Evolutionary conservation across 2,888 invertebrate species (phyloP), one percentile per base, ranked within the genome.

Genomic region (Neelides folsomi): DNA sequence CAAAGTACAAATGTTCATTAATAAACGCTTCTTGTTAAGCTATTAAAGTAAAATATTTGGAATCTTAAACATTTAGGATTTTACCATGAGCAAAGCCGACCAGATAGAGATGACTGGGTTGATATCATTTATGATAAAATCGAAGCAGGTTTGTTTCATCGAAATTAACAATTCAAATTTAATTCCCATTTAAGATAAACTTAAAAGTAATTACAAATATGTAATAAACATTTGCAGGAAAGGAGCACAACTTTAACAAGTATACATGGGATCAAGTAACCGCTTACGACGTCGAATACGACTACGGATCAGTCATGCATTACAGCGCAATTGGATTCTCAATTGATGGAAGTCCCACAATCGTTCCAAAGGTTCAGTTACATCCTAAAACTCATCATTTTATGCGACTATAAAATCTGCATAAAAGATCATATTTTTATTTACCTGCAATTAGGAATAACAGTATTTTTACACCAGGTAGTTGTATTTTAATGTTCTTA

Each of bases 241-340:
- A 68, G 12, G 76, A 77, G 63, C 72, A 77, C 64, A 80, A 80
- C 66, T 80, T 83, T 65, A 76, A 77, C 40, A 83, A 82, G 66
- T 81, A 82, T 65, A 76, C 75, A 6, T 74, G 74, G n/a, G 73
- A 76, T 9, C 75, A 75, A 2, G 76, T 82, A 6, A 77, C 79
- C 0, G 79, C 81, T 65, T 82, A 78, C 63, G 79, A 79, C 1
- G 75, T 80, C 37, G 69, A 73, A 2, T 84, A 84, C 63, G 83
- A 84, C 68, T 84, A 82, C 60, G 72, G 71, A 8, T 82, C 82
- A 65, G 77, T 84, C 1, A 81, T 84, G 81, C 84, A 84, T 65
- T 84, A 84, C 63, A 77, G 79, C 42, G 74, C 74, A 27, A 71
- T 70, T 20, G 82, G 82, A 0, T 84, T 84, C 66, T 78, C 82